A percentile compares a stretch with the other conserved stretches of the same genome.
Evolutionary conservation across 2,888 invertebrate genomes (phyloP).

Genomic region (Syrista parreyssii): DNA sequence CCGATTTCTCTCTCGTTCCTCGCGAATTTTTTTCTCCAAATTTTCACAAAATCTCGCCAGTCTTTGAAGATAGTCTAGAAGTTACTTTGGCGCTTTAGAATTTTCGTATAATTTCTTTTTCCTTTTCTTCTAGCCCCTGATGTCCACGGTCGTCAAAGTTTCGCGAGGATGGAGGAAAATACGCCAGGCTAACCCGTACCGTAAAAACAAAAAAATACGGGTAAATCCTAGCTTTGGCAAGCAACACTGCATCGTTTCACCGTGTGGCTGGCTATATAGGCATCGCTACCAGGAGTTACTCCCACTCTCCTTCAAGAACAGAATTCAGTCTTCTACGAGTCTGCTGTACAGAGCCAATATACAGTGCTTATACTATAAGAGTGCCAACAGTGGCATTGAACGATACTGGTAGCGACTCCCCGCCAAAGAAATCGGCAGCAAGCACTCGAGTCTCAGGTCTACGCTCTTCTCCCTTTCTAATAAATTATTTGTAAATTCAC

Average conservation of each 20-base stretch:
- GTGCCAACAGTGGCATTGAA: neutral
- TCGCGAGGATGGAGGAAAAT: neutral
- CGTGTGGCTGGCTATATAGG: constrained; percentile 59
- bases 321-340: constrained; percentile 48
- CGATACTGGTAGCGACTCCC: neutral
- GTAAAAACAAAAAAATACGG: constrained; percentile 21
- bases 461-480: neutral
- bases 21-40: neutral
- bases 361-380: neutral
- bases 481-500: neutral
- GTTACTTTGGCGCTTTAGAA: too few relatives aligned
- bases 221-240: constrained; percentile 50
- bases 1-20: neutral
- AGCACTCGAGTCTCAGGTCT: neutral
- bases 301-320: constrained; percentile 36
- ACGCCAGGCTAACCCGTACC: constrained; percentile 19
- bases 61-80: too few relatives aligned
- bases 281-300: constrained; percentile 46
- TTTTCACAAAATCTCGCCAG: neutral
- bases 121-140: too few relatives aligned
- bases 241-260: constrained; percentile 58
- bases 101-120: too few relatives aligned
- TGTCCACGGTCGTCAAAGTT: neutral
- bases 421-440: neutral
- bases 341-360: constrained; percentile 24